These are phyloP conservation scores for Ctenomys sociabilis DNA, from an alignment of 2,113 vertebrate species.

Conservation along the genomic window DNA sequence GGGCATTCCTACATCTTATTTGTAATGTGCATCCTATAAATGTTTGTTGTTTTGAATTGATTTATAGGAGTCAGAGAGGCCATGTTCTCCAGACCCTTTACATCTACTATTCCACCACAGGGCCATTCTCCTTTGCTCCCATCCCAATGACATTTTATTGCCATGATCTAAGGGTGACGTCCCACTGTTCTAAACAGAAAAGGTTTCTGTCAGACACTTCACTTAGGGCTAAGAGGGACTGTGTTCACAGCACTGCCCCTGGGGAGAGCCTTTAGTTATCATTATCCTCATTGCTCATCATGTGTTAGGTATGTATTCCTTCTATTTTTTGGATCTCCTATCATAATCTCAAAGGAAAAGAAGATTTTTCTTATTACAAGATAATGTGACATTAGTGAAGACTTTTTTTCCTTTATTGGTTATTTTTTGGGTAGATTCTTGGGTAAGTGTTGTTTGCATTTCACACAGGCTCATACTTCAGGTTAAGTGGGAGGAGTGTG, in stretches of 20 bases:
- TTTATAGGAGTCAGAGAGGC: background rate
- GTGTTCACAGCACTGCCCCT: background rate
- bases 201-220: conserved; percentile 55
- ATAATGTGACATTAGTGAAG: background rate
- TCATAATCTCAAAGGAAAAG: background rate
- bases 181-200: conserved; percentile 64
- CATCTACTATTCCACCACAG: background rate
- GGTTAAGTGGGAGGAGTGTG: background rate
- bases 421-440: background rate
- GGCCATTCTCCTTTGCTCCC: conserved; percentile 23
- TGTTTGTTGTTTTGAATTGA: conserved; percentile 20
- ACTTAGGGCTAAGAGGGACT: conserved; percentile 14
- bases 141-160: conserved; percentile 47
- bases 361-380: background rate
- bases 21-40: background rate
- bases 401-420: background rate
- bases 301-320: background rate
- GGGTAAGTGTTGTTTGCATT: background rate
- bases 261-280: conserved; percentile 45
- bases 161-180: background rate
- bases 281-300: conserved; percentile 19
- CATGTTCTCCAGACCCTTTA: background rate
- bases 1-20: fast-evolving
- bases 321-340: background rate
- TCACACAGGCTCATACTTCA: background rate